These are phyloP conservation scores for Taurulus bubalis DNA, from an alignment of 2,113 vertebrate species.

Conservation along the genomic window DNA sequence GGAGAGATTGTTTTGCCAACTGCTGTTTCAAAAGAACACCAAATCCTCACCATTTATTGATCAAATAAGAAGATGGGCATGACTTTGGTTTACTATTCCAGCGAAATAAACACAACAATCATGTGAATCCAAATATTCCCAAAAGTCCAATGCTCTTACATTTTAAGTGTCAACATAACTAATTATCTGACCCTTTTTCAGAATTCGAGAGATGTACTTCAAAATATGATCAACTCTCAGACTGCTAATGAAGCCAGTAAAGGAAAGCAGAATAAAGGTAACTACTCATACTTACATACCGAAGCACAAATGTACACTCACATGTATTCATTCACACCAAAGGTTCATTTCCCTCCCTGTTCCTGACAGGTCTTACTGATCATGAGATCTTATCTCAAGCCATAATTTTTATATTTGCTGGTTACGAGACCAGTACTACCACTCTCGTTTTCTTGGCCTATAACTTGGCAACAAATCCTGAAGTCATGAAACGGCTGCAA, in stretches of 20 bases:
- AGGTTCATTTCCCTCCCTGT: neutral
- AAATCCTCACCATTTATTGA: neutral
- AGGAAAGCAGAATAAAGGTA: slow-evolving; percentile 38
- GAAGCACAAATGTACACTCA: neutral
- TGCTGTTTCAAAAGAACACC: neutral
- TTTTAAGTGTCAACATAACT: neutral
- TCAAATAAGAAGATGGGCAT: neutral
- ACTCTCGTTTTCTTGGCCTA: slow-evolving; percentile 80
- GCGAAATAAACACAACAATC: neutral
- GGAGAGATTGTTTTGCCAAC: neutral
- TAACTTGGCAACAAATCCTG: slow-evolving; percentile 82
- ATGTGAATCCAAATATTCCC: neutral
- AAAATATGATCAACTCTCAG: slow-evolving; percentile 44
- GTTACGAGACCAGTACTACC: slow-evolving; percentile 84
- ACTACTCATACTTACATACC: neutral
- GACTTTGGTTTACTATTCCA: neutral
- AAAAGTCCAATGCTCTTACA: neutral
- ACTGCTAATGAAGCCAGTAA: neutral
- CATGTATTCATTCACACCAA: neutral
- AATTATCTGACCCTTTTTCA: slow-evolving; percentile 17
- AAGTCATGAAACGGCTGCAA: slow-evolving; percentile 80
- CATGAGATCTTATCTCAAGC: slow-evolving; percentile 84
- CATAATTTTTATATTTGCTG: slow-evolving; percentile 82
- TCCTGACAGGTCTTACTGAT: slow-evolving; percentile 81
- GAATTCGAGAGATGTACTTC: slow-evolving; percentile 27